Conservation (phyloP, 2,797 vertebrate genomes). For the Echeneis naucrates region DNA sequence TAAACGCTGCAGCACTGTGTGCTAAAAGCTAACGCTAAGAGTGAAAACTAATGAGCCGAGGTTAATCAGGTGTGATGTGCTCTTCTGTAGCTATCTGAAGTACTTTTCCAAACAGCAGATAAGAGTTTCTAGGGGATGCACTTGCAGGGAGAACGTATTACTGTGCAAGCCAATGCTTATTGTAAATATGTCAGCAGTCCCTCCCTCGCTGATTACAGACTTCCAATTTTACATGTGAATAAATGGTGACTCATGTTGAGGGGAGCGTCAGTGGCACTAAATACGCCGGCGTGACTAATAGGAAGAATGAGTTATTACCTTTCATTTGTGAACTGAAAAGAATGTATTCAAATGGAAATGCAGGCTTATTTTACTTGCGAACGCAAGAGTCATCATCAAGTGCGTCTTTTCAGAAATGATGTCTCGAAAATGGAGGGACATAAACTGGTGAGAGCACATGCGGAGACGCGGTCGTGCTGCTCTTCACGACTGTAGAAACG, state of each 20-base stretch:
- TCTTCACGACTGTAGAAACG: conserved; percentile 24
- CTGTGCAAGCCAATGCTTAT: conserved; percentile 9
- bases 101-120: conserved; percentile 19
- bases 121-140: not conserved
- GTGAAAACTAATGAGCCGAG: not conserved
- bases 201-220: conserved; percentile 14
- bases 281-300: conserved; percentile 30
- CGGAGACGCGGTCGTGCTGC: conserved; percentile 9
- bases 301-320: conserved; percentile 36
- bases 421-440: conserved; percentile 21
- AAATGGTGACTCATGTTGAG: conserved; percentile 55
- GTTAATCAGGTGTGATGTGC: not conserved
- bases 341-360: conserved; percentile 22
- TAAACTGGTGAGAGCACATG: conserved; percentile 2
- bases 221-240: conserved; percentile 40
- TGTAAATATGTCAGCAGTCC: conserved; percentile 45
- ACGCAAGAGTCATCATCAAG: conserved; percentile 38
- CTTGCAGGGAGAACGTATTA: conserved; percentile 6
- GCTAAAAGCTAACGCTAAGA: not conserved
- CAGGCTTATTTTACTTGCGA: not conserved
- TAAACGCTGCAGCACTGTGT: too few species aligned
- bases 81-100: not conserved
- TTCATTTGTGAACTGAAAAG: conserved; percentile 48
- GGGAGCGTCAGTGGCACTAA: conserved; percentile 41
- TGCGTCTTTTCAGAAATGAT: conserved; percentile 32